Evolutionary conservation across 2,113 vertebrate species (phyloP).

Genomic region (Raja brachyura): DNA sequence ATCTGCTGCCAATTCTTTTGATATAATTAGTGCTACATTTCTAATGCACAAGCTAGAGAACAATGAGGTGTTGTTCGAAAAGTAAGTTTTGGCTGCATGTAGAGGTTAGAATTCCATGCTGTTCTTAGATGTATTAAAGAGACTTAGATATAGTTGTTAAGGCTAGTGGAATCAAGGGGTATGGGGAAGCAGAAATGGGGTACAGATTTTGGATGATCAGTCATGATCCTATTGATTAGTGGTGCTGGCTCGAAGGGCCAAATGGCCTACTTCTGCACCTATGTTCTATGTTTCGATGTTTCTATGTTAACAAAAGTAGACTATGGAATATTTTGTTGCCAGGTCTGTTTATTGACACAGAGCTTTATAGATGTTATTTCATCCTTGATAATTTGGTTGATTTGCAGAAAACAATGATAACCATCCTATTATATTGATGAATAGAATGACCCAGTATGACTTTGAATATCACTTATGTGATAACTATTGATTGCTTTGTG

Average conservation of each 20-base stretch:
- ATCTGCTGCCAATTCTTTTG: not conserved
- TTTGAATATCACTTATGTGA: not conserved
- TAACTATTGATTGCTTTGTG: not conserved
- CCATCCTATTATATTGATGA: not conserved
- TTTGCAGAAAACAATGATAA: slow-evolving; percentile 6
- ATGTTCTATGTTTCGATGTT: too few species aligned
- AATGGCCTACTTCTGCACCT: too few species aligned
- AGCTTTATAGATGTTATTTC: slow-evolving; percentile 24
- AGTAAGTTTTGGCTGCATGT: too few species aligned
- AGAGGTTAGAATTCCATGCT: too few species aligned
- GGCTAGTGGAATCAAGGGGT: too few species aligned
- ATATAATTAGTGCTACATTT: not conserved
- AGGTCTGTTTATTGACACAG: not conserved
- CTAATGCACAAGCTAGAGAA: not conserved
- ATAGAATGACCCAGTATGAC: not conserved
- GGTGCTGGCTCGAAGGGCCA: too few species aligned
- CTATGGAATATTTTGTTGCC: not conserved
- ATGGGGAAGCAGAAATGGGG: too few species aligned
- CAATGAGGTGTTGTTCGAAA: not conserved
- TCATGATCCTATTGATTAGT: too few species aligned
- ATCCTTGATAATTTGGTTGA: not conserved
- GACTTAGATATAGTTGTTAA: too few species aligned
- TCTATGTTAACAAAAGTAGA: not conserved
- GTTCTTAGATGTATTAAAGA: too few species aligned
- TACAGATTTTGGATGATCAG: too few species aligned